A percentile compares a stretch with the other conserved stretches of the same genome.
phyloP scores from a whole-genome alignment of 2,888 invertebrate genomes.

The Metellina segmentata region DNA sequence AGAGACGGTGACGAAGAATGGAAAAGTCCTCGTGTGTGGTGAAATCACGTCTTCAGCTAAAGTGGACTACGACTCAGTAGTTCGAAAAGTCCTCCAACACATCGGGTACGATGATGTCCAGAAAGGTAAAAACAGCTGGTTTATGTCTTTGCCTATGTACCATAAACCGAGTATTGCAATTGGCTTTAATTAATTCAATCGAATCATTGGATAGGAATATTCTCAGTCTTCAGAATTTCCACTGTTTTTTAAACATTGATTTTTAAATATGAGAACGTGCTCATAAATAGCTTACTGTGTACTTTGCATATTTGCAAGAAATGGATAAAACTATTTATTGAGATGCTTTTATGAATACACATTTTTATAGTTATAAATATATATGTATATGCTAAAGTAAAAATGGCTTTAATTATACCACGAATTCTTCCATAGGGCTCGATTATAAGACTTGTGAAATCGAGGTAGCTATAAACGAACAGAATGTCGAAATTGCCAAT shows the following conservation, averaged over 20 bases:
- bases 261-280: no score
- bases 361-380: no score
- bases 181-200: no score
- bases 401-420: neutral
- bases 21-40: constrained; percentile 98
- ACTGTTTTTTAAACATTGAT: no score
- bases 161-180: no score
- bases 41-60: constrained; percentile 99
- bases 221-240: no score
- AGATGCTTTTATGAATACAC: no score
- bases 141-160: no score
- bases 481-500: constrained; percentile 97
- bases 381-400: neutral
- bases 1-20: constrained; percentile 99
- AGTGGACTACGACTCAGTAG: constrained; percentile 98
- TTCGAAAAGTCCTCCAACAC: constrained; percentile 96
- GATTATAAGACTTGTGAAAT: constrained; percentile 99
- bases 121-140: constrained; percentile 86
- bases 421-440: constrained; percentile 87
- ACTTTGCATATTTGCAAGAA: no score
- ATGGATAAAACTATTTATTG: no score
- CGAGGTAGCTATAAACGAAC: constrained; percentile 97
- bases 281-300: no score
- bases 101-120: constrained; percentile 99
- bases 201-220: no score